A percentile compares a stretch with the other conserved stretches of the same genome.
Conservation (phyloP, 1,140 invertebrate genomes). For the Parasteatoda tepidariorum region DNA sequence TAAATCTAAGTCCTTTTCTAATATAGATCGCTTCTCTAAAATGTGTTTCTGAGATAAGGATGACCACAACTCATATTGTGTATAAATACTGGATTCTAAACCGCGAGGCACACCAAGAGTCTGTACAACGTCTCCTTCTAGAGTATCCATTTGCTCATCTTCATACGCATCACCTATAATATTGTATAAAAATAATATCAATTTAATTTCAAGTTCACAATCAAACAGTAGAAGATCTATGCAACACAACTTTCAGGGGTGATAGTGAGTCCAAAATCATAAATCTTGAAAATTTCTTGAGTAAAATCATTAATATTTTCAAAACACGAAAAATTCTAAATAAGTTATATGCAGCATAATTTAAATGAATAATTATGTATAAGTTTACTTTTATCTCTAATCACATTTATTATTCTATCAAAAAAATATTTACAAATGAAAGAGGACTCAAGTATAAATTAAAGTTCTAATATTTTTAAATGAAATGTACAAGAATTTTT, state of each 20-base stretch:
- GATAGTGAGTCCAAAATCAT: too few species aligned
- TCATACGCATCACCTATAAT: not conserved
- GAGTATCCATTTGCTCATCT: constrained; percentile 11
- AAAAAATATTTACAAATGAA: too few species aligned
- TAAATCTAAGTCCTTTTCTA: constrained; percentile 3
- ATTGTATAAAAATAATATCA: not conserved
- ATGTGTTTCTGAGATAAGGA: not conserved
- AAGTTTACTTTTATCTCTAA: too few species aligned
- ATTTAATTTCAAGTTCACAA: not conserved
- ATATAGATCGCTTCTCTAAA: not conserved
- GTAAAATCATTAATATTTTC: too few species aligned
- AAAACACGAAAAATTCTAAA: too few species aligned
- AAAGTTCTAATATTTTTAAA: too few species aligned
- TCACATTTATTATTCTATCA: too few species aligned
- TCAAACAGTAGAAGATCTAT: not conserved
- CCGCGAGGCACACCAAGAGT: constrained; percentile 17
- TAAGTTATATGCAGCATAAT: too few species aligned
- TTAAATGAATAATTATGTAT: too few species aligned
- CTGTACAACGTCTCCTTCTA: constrained; percentile 11
- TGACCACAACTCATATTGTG: constrained; percentile 41
- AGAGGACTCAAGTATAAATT: too few species aligned
- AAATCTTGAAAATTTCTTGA: too few species aligned
- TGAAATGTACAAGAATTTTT: too few species aligned
- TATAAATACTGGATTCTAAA: constrained; percentile 34
- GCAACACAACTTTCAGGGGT: not conserved